Evolutionary conservation across 2,797 vertebrate species (phyloP).

Genomic region (Apogon hyalosoma): DNA sequence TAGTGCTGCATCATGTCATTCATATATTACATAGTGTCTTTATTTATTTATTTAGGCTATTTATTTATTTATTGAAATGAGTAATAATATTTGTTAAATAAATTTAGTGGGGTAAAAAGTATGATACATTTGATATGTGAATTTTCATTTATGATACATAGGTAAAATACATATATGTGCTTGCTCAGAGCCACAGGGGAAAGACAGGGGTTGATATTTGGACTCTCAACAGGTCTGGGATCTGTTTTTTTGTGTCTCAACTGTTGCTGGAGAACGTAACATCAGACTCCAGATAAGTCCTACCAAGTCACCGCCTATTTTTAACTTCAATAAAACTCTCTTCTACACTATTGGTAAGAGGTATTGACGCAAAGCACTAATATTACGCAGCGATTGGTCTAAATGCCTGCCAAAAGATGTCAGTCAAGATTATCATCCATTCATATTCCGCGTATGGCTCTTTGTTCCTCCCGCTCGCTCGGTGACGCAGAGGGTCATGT

Average conservation of each 20-base stretch:
- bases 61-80: too few relatives aligned
- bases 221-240: conserved; percentile 35
- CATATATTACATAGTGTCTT: too few relatives aligned
- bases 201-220: not conserved
- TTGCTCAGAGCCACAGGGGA: conserved; percentile 20
- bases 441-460: not conserved
- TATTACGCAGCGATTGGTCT: conserved; percentile 44
- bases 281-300: conserved; percentile 48
- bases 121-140: too few relatives aligned
- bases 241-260: conserved; percentile 24
- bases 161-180: not conserved
- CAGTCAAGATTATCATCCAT: conserved; percentile 59
- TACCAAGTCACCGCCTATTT: conserved; percentile 56
- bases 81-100: not conserved
- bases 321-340: conserved; percentile 58
- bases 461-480: conserved; percentile 57
- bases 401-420: accelerated
- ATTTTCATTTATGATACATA: not conserved
- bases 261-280: not conserved
- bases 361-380: conserved; percentile 68
- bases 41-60: too few relatives aligned
- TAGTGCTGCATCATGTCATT: too few relatives aligned
- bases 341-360: conserved; percentile 57
- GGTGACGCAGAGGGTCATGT: conserved; percentile 87
- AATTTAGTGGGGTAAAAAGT: not conserved